Base-by-base conservation (phyloP, 2,888 invertebrate species). In the Clostera curtula region DNA sequence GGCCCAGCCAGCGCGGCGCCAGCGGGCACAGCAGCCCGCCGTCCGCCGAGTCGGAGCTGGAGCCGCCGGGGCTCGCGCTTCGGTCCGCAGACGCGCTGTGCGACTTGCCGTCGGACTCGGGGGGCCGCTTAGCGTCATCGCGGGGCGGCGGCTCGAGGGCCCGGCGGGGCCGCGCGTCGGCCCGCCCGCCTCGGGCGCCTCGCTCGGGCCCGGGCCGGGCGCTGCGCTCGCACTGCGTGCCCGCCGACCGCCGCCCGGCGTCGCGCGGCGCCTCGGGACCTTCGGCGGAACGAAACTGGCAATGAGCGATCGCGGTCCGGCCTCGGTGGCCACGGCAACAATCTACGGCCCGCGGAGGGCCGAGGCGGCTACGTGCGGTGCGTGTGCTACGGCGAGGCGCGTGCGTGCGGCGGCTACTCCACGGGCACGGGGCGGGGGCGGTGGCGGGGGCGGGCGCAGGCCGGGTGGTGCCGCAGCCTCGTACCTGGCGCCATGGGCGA, bases 1-100 rank as follows among this genome's bases (percentile, higher is more conserved):
- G 62, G 23, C 66, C 55, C 36, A 76, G 56, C 79, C 80, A 82
- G 41, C 65, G 61, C 27, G 77, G 71, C 35, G 77, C 71, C 38
- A 73, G 56, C 36, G 73, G 53, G 52, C 76, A 74, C 49, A 79
- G 50, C 56, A 69, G 48, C 37, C 70, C 59, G 40, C 68, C 63
- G 24, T 62, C 67, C 7, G n/a, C n/a, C n/a, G 70, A 70, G 42
- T 69, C 74, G 25, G 70, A 68, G 42, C 75, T 71, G 42, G 60
- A 64, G 38, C 70, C 68, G 42, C 75, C 70, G 42, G 60, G 64
- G 38, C 75, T 71, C 32, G 66, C 67, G 38, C 51, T 57, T 30
- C 48, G 14, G 3, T 6, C 49, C 19, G 42, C 40, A 49, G 27
- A 23, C 33, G 7, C 25, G 29, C 12, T 24, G 23, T 11, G 27